A percentile compares a stretch with the other conserved stretches of the same genome.
Evolutionary conservation across 1,140 invertebrate species (phyloP).

Genomic region (Gyrodactylus salaris): DNA sequence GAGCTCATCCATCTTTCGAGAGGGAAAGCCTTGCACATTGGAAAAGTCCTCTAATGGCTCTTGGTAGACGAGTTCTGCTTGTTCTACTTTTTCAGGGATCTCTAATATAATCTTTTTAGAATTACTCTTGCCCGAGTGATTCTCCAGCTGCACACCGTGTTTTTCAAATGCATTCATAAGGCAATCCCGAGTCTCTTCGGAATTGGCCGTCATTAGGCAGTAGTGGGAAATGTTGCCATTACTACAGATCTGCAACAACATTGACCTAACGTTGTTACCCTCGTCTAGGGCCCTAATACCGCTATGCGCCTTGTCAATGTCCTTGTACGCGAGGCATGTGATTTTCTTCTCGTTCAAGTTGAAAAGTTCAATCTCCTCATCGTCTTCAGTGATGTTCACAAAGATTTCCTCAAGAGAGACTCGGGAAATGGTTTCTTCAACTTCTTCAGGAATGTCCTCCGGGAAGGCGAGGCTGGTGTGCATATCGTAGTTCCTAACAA

Average conservation of each 20-base stretch:
- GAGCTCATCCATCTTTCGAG: too few species aligned
- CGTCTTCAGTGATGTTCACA: background rate
- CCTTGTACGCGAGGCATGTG: background rate
- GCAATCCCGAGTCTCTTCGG: background rate
- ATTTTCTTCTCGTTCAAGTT: background rate
- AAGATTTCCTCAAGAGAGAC: background rate
- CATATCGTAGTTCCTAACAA: background rate
- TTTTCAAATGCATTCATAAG: background rate
- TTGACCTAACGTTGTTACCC: background rate
- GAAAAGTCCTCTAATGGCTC: too few species aligned
- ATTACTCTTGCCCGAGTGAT: too few species aligned
- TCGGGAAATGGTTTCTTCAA: background rate
- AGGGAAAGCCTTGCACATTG: too few species aligned
- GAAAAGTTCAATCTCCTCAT: background rate
- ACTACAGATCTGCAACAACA: background rate
- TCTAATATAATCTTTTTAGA: too few species aligned
- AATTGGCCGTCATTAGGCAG: background rate
- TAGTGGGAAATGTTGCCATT: background rate
- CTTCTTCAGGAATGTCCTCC: background rate
- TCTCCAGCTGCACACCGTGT: too few species aligned
- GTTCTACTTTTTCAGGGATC: too few species aligned
- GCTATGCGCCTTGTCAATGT: background rate
- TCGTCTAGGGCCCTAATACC: too few species aligned
- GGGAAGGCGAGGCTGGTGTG: background rate
- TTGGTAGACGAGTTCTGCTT: too few species aligned